Conservation (phyloP, 2,113 vertebrate species). For the Harpagus bidentatus region DNA sequence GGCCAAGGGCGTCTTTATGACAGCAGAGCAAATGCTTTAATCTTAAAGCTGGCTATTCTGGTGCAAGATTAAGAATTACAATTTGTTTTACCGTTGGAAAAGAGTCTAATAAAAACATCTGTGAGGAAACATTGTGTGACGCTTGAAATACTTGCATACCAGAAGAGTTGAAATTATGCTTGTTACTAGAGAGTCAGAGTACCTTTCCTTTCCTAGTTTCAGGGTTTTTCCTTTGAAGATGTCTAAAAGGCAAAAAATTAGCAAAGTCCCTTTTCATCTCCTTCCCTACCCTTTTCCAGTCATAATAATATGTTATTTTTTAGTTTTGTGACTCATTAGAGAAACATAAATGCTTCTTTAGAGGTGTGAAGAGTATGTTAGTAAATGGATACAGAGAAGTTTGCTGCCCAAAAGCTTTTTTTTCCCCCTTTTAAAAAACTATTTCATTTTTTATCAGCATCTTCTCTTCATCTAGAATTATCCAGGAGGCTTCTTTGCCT, state of each 20-base stretch:
- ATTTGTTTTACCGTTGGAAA: background rate
- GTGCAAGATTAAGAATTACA: background rate
- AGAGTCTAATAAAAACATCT: background rate
- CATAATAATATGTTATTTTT: background rate
- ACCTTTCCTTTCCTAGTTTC: background rate
- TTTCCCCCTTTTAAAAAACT: background rate
- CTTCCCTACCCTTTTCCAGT: background rate
- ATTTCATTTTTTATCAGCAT: background rate
- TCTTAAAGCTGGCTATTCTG: background rate
- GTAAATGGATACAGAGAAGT: background rate
- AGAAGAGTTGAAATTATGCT: background rate
- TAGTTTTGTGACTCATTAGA: background rate
- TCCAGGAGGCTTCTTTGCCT: background rate
- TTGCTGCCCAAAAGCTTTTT: background rate
- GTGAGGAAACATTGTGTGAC: background rate
- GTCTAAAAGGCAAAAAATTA: background rate
- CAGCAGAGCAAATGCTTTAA: background rate
- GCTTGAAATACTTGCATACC: background rate
- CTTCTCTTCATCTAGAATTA: background rate
- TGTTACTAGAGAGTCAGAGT: background rate
- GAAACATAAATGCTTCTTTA: background rate
- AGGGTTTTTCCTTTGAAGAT: background rate
- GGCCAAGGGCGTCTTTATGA: background rate
- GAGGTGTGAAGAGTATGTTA: background rate
- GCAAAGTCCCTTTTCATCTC: background rate